Conservation (phyloP, 1,140 invertebrate species). For the Eumeta japonica region DNA sequence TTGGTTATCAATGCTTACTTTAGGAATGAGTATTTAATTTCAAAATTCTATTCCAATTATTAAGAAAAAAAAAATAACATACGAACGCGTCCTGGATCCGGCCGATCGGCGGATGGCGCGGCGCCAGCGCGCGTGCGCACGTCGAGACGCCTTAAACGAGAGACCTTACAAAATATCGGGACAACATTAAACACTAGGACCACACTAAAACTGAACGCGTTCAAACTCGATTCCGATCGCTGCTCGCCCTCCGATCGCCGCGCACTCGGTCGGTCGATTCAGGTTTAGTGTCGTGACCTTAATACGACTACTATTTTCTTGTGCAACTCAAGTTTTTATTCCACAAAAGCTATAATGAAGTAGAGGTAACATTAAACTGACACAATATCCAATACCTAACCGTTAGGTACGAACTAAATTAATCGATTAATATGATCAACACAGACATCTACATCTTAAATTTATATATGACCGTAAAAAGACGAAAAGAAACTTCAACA, state of each 20-base stretch:
- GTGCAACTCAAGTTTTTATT: slow-evolving; percentile 45
- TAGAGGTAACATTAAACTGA: slow-evolving; percentile 54
- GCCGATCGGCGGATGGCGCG: no score
- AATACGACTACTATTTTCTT: slow-evolving; percentile 45
- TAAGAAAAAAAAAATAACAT: not conserved
- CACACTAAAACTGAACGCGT: slow-evolving; percentile 38
- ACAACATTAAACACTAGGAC: slow-evolving; percentile 52
- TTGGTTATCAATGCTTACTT: slow-evolving; percentile 50
- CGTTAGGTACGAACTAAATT: slow-evolving; percentile 48
- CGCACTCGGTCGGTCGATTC: no score
- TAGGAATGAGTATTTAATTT: slow-evolving; percentile 50
- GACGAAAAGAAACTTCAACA: slow-evolving; percentile 47
- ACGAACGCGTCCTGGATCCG: no score
- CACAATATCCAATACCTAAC: slow-evolving; percentile 53
- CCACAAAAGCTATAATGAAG: slow-evolving; percentile 54
- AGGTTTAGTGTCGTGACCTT: slow-evolving; percentile 40
- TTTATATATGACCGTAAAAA: slow-evolving; percentile 46
- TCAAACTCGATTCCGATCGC: slow-evolving; percentile 2
- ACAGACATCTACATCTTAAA: slow-evolving; percentile 51
- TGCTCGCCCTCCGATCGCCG: no score
- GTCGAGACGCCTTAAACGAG: slow-evolving; percentile 22
- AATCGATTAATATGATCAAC: slow-evolving; percentile 50
- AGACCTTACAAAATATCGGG: slow-evolving; percentile 49
- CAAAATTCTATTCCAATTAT: slow-evolving; percentile 20
- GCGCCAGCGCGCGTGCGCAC: no score